Evolutionary conservation across 2,888 invertebrate species (phyloP).

Genomic region (Ecdyonurus torrentis): DNA sequence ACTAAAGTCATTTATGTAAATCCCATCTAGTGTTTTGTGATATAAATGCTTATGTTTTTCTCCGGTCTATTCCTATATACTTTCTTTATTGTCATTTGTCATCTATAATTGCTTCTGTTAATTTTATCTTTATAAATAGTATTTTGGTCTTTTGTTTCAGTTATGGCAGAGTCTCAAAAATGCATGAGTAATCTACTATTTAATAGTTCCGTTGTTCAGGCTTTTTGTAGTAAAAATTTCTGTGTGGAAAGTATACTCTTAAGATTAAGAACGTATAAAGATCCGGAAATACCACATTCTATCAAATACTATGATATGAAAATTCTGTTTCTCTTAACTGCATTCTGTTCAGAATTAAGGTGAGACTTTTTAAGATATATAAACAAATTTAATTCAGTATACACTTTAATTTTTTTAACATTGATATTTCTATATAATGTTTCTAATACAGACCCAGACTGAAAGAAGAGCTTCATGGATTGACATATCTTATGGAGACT

Average conservation of each 20-base stretch:
- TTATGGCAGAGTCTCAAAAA: slow-evolving; percentile 64
- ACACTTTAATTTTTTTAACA: neutral
- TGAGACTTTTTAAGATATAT: slow-evolving; percentile 11
- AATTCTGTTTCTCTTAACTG: slow-evolving; percentile 75
- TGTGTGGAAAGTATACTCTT: slow-evolving; percentile 54
- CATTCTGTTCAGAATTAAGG: slow-evolving; percentile 49
- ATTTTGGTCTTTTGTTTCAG: slow-evolving; percentile 25
- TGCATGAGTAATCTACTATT: slow-evolving; percentile 78
- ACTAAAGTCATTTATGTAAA: no score
- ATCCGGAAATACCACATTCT: slow-evolving; percentile 44
- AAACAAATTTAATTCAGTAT: slow-evolving; percentile 15
- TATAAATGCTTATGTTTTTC: no score
- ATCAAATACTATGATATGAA: slow-evolving; percentile 77
- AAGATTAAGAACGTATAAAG: slow-evolving; percentile 48
- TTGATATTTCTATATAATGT: slow-evolving; percentile 7
- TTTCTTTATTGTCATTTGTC: no score
- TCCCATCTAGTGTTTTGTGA: no score
- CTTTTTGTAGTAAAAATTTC: slow-evolving; percentile 39
- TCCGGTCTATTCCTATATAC: no score
- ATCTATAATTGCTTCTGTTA: no score
- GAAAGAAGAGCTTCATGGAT: slow-evolving; percentile 48
- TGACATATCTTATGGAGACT: slow-evolving; percentile 47
- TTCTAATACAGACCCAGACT: slow-evolving; percentile 33
- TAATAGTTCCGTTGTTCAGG: slow-evolving; percentile 47
- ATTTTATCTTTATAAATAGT: no score